Evolutionary conservation across 2,888 invertebrate genomes (phyloP), one percentile per base, ranked within the genome.

Genomic region (Eristalis arbustorum): DNA sequence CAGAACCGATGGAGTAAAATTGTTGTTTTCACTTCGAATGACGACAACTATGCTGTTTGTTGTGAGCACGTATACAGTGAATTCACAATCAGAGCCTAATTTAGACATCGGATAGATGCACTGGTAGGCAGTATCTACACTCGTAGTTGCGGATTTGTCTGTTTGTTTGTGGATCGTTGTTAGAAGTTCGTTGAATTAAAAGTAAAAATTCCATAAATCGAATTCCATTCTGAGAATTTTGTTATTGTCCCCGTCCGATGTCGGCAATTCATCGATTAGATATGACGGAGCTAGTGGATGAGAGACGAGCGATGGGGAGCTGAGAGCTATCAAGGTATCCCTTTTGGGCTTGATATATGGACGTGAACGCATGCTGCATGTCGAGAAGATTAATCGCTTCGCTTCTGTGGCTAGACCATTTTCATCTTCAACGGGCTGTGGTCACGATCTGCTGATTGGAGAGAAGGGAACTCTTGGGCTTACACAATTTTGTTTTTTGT

Each of bases 351-450:
- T 81, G 84, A 81, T 85, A 80, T 77, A 77, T 85, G 84, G 76
- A 85, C 80, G 80, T 85, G 84, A 85, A 77, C 84, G 84, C 80
- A 85, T 85, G 84, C 84, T 85, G 76, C 76, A 85, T 80, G 80
- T 81, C 80, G 76, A 85, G 76, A 85, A 81, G 84, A 85, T 85
- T 85, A 85, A 85, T 85, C 76, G 84, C 64, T 85, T 80, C 68
- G 34, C 76, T 76, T 28, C 76, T 64, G 66, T 56, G 69, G 11
- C 31, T 37, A 37, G 57, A 61, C 57, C 14, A 67, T 71, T 28
- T 76, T 40, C 66, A 57, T 75, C 57, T 62, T 73, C 73, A 49
- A 57, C 42, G 68, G 78, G 61, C 56, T 67, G 78, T 37, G n/a
- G 49, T 64, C 78, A 68, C 79, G 74, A 71, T 79, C 34, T 34